phyloP scores from a whole-genome alignment of 2,888 invertebrate species.

The Meliscaeva auricollis region DNA sequence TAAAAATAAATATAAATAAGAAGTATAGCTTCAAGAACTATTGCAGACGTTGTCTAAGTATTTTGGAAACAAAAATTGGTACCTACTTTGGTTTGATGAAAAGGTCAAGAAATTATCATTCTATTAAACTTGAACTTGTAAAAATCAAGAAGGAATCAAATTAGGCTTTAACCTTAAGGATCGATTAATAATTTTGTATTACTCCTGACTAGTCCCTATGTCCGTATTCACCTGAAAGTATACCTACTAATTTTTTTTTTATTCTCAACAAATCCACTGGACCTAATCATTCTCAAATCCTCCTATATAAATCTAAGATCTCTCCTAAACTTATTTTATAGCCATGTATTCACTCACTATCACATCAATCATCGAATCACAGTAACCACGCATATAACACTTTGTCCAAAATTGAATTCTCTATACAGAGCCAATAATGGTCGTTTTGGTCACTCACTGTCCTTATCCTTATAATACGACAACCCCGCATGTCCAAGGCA shows the following conservation, averaged over 20 bases:
- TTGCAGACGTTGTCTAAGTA: too few species aligned
- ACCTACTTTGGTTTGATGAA: too few species aligned
- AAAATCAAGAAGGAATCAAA: too few species aligned
- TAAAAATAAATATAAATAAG: too few species aligned
- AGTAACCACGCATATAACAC: constrained; percentile 63
- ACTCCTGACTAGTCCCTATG: too few species aligned
- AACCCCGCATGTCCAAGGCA: background rate
- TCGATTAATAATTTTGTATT: too few species aligned
- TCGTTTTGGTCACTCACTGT: constrained; percentile 28
- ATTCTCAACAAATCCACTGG: background rate
- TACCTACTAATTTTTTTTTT: too few species aligned
- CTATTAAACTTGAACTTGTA: too few species aligned
- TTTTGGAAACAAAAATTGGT: too few species aligned
- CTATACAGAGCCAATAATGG: constrained; percentile 15
- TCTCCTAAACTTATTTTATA: background rate
- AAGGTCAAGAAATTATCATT: too few species aligned
- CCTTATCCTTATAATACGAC: constrained; percentile 2
- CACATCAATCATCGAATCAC: constrained; percentile 53
- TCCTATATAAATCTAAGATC: background rate
- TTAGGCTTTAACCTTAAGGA: too few species aligned
- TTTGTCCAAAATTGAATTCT: constrained; percentile 62
- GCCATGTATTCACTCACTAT: constrained; percentile 1
- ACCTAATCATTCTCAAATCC: background rate
- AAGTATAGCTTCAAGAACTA: too few species aligned
- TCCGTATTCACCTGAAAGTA: background rate